These are phyloP conservation scores for Pemphredon lugubris DNA, from an alignment of 2,888 invertebrate species.

Conservation along the genomic window DNA sequence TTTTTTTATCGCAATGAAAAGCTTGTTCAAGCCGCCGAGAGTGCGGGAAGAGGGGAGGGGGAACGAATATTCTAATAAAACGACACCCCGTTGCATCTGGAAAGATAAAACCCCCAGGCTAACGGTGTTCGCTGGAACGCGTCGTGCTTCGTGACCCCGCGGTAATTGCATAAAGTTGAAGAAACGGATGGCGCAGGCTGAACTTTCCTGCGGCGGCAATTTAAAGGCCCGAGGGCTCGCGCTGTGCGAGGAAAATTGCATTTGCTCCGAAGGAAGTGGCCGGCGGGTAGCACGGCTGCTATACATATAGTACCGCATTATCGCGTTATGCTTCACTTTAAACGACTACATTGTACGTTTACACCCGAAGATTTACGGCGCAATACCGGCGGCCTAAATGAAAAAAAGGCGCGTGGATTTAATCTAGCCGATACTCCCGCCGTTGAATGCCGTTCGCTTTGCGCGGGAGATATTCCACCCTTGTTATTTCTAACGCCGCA, in stretches of 20 bases:
- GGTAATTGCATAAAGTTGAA: constrained; percentile 67
- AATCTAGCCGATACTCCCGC: constrained; percentile 43
- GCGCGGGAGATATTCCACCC: background rate
- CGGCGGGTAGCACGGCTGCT: constrained; percentile 16
- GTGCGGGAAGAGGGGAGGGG: background rate
- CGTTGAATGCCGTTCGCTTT: constrained; percentile 11
- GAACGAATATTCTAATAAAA: constrained; percentile 4
- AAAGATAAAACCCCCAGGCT: constrained; percentile 23
- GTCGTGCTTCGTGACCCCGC: constrained; percentile 30
- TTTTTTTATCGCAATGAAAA: constrained; percentile 8
- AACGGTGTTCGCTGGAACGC: constrained; percentile 6
- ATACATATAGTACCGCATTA: constrained; percentile 41
- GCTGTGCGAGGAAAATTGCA: constrained; percentile 64
- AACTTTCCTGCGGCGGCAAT: constrained; percentile 54
- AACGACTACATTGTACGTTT: constrained; percentile 61
- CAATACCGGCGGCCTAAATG: constrained; percentile 36
- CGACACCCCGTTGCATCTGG: constrained; percentile 7
- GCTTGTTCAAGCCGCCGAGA: background rate
- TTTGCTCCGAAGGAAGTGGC: constrained; percentile 55
- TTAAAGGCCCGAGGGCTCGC: constrained; percentile 30
- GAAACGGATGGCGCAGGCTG: constrained; percentile 56
- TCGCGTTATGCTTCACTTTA: constrained; percentile 61
- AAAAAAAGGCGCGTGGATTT: constrained; percentile 47
- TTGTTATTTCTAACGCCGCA: constrained; percentile 27
- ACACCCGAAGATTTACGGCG: constrained; percentile 49